These are phyloP conservation scores for Hormaphis cornu DNA, from an alignment of 1,140 invertebrate species.

Conservation along the genomic window DNA sequence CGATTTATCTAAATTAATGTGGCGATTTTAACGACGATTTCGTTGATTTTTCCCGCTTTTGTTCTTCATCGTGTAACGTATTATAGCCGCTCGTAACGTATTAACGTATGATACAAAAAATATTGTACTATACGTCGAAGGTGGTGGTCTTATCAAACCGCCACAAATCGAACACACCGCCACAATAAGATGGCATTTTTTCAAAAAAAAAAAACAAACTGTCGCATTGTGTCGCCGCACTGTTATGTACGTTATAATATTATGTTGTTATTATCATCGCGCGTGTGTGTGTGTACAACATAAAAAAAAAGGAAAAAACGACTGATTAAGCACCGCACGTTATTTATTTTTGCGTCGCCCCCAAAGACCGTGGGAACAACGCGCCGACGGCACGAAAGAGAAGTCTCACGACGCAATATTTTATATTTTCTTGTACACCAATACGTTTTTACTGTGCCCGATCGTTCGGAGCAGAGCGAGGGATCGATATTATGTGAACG, in stretches of 20 bases:
- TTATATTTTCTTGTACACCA: too few relatives aligned
- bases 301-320: neutral
- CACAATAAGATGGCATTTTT: conserved; percentile 25
- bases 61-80: neutral
- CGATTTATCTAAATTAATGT: too few relatives aligned
- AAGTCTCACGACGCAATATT: neutral
- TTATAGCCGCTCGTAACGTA: neutral
- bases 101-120: conserved; percentile 2
- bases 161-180: neutral
- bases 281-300: neutral
- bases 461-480: too few relatives aligned
- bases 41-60: neutral
- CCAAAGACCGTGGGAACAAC: conserved; percentile 29
- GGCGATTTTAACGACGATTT: neutral
- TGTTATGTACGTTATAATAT: conserved; percentile 18
- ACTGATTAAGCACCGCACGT: conserved; percentile 14
- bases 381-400: neutral
- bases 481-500: too few relatives aligned
- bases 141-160: conserved; percentile 16
- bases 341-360: conserved; percentile 27
- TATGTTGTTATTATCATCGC: neutral
- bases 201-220: too few relatives aligned
- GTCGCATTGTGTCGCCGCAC: conserved; percentile 9
- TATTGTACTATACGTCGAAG: neutral
- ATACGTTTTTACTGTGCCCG: too few relatives aligned